Conservation (phyloP, 2,888 invertebrate species). For the Lasioglossum morio region DNA sequence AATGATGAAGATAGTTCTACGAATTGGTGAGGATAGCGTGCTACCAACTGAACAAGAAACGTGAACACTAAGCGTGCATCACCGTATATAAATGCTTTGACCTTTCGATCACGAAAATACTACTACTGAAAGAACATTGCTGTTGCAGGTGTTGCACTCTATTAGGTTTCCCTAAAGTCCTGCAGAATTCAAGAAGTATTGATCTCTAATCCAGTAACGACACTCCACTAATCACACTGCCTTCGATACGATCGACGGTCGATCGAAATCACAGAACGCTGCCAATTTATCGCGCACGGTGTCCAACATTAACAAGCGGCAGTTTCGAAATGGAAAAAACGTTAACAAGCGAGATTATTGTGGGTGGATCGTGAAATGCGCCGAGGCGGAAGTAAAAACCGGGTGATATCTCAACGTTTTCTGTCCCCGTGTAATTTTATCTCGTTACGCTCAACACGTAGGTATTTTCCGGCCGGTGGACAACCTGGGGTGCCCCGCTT, state of each 20-base stretch:
- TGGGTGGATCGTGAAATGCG: background rate
- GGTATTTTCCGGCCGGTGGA: conserved; percentile 5
- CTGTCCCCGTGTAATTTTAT: conserved; percentile 29
- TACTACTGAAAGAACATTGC: background rate
- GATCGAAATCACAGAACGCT: background rate
- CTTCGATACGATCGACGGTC: background rate
- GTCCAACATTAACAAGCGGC: background rate
- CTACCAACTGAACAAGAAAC: background rate
- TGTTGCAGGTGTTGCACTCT: background rate
- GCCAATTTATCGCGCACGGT: background rate
- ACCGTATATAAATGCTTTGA: background rate
- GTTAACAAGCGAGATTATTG: background rate
- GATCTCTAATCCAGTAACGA: background rate
- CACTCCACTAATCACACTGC: background rate
- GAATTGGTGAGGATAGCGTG: background rate
- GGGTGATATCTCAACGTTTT: conserved; percentile 12
- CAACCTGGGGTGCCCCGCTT: conserved; percentile 17
- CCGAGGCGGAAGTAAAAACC: conserved; percentile 6
- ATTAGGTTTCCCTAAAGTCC: too few relatives aligned
- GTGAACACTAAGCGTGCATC: background rate
- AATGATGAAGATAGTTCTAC: background rate
- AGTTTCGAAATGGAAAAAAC: background rate
- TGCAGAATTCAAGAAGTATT: background rate
- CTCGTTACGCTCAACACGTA: conserved; percentile 28
- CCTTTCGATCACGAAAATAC: background rate